Percentiles rank a stretch among this genome's conserved stretches.
Evolutionary conservation across 2,113 vertebrate genomes (phyloP).

Genomic region (Pelusios castaneus): DNA sequence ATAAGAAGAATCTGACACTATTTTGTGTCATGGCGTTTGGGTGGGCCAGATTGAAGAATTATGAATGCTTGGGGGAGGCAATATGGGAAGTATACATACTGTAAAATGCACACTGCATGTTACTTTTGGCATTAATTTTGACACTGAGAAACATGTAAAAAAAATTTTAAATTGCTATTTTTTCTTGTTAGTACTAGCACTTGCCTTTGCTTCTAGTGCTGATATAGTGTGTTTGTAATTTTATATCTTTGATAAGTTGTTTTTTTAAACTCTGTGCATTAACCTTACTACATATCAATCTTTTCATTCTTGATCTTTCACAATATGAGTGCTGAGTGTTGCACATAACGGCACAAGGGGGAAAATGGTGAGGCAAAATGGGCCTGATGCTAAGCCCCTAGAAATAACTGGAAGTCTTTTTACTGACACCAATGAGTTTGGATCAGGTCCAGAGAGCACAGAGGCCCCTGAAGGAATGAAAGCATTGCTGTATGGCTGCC

Average conservation of each 20-base stretch:
- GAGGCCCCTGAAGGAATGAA: background rate
- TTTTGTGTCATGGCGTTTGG: too few relatives aligned
- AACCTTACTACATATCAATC: background rate
- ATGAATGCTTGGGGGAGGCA: background rate
- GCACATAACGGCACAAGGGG: background rate
- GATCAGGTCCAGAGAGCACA: background rate
- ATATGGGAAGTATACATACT: background rate
- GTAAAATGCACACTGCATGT: background rate
- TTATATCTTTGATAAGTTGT: background rate
- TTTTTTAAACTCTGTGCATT: background rate
- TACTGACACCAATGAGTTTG: background rate
- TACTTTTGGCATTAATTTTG: background rate
- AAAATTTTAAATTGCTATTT: background rate
- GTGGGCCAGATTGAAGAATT: too few relatives aligned
- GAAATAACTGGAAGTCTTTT: background rate
- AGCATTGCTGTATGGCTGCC: background rate
- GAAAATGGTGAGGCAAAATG: background rate
- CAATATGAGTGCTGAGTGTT: background rate
- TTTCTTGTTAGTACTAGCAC: background rate
- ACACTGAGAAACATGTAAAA: background rate
- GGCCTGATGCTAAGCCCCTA: background rate
- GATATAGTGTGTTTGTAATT: background rate
- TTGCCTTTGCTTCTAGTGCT: background rate
- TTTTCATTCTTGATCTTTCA: background rate
- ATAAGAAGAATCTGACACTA: background rate